Percentiles rank a stretch among this genome's conserved stretches.
Conservation (phyloP, 2,888 invertebrate genomes). For the Theretra japonica region DNA sequence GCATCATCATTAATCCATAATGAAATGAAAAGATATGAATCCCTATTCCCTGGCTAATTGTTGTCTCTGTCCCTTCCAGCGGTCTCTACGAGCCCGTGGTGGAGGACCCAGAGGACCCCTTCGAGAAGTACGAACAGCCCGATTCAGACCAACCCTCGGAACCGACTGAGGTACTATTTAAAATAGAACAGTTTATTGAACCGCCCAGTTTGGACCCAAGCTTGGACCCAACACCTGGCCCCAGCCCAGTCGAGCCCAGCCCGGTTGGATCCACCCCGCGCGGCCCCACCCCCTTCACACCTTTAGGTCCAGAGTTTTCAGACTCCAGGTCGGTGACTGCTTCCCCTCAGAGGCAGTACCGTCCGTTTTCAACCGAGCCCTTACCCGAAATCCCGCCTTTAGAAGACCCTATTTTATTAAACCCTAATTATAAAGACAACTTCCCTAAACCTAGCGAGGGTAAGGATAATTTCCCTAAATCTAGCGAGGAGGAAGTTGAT, state of each 20-base stretch:
- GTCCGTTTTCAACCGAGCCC: constrained; percentile 72
- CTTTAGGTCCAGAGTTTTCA: background rate
- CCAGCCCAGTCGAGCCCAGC: constrained; percentile 33
- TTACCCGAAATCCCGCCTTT: constrained; percentile 60
- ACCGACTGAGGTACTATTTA: constrained; percentile 71
- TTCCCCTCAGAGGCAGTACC: constrained; percentile 57
- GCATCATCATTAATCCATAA: too few species aligned
- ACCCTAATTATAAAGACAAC: constrained; percentile 64
- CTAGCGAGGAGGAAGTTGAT: constrained; percentile 46
- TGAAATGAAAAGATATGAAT: too few species aligned
- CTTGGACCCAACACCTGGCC: constrained; percentile 35
- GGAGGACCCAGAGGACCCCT: constrained; percentile 71
- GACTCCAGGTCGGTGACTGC: background rate
- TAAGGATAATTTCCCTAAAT: constrained; percentile 58
- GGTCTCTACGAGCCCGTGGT: constrained; percentile 77
- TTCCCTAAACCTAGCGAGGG: constrained; percentile 50
- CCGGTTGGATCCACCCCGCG: constrained; percentile 2
- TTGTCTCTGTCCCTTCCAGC: constrained; percentile 55
- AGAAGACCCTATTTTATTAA: constrained; percentile 73
- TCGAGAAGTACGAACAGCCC: constrained; percentile 69
- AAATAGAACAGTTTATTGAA: constrained; percentile 55
- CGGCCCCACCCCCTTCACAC: constrained; percentile 41
- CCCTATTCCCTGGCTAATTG: background rate
- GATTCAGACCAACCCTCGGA: constrained; percentile 73
- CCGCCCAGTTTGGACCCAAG: constrained; percentile 38